These are phyloP conservation scores for Nemotelus nigrinus DNA, from an alignment of 2,888 invertebrate genomes.

Conservation along the genomic window DNA sequence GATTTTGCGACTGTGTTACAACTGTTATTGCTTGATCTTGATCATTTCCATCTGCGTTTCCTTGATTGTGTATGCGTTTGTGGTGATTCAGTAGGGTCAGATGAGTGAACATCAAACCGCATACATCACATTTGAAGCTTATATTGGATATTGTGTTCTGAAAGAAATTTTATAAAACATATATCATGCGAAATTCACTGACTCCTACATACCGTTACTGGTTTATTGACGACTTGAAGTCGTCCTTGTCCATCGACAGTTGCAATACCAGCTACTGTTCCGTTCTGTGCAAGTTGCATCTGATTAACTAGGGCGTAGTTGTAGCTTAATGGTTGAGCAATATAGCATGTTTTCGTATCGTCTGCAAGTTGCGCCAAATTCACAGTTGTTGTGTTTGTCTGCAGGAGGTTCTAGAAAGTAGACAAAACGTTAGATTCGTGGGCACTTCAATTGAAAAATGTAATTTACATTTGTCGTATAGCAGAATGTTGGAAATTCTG, in stretches of 20 bases:
- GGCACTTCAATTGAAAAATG: constrained; percentile 50
- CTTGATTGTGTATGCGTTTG: constrained; percentile 80
- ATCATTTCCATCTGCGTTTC: constrained; percentile 68
- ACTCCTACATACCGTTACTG: constrained; percentile 56
- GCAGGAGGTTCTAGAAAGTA: constrained; percentile 39
- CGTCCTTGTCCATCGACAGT: constrained; percentile 64
- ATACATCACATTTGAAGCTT: constrained; percentile 88
- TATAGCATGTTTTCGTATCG: constrained; percentile 78
- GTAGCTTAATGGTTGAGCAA: constrained; percentile 76
- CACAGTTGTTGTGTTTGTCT: constrained; percentile 69
- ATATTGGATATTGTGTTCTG: constrained; percentile 81
- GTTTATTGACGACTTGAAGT: constrained; percentile 65
- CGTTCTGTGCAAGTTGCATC: constrained; percentile 80
- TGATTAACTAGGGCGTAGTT: constrained; percentile 88
- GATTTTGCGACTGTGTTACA: constrained; percentile 65
- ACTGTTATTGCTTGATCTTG: constrained; percentile 68
- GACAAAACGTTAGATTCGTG: constrained; percentile 57
- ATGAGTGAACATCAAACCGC: constrained; percentile 86
- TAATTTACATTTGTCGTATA: constrained; percentile 66
- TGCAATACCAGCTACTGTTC: constrained; percentile 64
- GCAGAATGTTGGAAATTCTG: constrained; percentile 78
- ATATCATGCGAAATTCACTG: constrained; percentile 6
- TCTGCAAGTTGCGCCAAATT: constrained; percentile 76
- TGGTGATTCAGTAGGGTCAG: constrained; percentile 85
- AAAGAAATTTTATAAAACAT: constrained; percentile 58